phyloP scores from a whole-genome alignment of 2,888 invertebrate genomes.

The Ophonus ardosiacus region DNA sequence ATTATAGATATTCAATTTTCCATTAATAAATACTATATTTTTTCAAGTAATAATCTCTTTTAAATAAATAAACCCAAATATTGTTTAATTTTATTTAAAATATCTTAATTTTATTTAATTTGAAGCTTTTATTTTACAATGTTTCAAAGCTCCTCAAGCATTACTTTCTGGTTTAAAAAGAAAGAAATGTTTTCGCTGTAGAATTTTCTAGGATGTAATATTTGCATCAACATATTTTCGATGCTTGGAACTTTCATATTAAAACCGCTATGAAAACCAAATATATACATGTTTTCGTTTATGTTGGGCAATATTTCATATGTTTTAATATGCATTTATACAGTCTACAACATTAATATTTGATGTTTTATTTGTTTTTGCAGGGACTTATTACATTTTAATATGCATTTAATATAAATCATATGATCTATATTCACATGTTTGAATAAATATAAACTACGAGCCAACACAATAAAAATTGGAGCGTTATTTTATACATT shows the following conservation, averaged over 20 bases:
- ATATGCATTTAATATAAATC: background rate
- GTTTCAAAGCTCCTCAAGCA: background rate
- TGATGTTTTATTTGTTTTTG: background rate
- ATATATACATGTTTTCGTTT: background rate
- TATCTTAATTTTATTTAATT: too few species aligned
- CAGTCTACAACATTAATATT: background rate
- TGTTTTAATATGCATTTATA: constrained; percentile 3
- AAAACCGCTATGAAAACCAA: constrained; percentile 15
- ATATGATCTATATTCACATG: background rate
- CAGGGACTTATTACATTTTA: background rate
- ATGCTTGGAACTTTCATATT: background rate
- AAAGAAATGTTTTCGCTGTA: background rate
- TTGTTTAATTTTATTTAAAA: too few species aligned
- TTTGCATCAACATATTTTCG: constrained; percentile 12
- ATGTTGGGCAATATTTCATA: constrained; percentile 14
- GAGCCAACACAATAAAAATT: background rate
- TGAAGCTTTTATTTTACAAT: too few species aligned
- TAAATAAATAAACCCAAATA: too few species aligned
- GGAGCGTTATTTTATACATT: background rate
- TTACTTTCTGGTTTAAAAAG: background rate
- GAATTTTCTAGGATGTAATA: background rate
- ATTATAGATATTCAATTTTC: background rate
- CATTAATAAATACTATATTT: too few species aligned
- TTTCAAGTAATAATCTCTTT: too few species aligned
- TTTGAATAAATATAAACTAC: background rate